These are phyloP conservation scores for Nomia melanderi DNA, from an alignment of 1,140 invertebrate species.

Conservation along the genomic window DNA sequence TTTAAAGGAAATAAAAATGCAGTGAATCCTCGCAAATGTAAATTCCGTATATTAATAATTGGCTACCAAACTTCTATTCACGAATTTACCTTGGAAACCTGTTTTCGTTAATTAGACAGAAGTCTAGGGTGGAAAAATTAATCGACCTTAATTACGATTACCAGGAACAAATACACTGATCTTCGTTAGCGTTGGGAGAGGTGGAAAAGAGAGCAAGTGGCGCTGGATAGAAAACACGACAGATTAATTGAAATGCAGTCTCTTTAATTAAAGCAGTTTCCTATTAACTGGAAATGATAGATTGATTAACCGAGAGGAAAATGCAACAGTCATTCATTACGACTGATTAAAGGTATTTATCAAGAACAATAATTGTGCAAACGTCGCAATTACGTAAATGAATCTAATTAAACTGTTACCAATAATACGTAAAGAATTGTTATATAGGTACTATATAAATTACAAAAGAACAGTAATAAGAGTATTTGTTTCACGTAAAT, in stretches of 20 bases:
- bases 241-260: slow-evolving; percentile 33
- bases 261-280: slow-evolving; percentile 34
- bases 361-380: too few relatives aligned
- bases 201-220: not conserved
- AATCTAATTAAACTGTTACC: not conserved
- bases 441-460: not conserved
- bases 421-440: not conserved
- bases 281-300: not conserved
- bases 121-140: not conserved
- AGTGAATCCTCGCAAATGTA: not conserved
- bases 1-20: not conserved
- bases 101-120: slow-evolving; percentile 5
- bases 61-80: not conserved
- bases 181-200: not conserved
- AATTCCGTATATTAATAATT: too few relatives aligned
- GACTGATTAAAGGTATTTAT: not conserved
- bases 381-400: not conserved
- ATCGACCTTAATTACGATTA: not conserved
- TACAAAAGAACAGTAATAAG: not conserved
- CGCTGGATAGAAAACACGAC: not conserved
- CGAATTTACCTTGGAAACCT: not conserved
- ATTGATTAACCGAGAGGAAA: slow-evolving; percentile 5
- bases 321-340: not conserved
- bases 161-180: not conserved
- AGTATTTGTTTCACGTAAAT: too few relatives aligned